These are phyloP conservation scores for Podargus strigoides DNA, from an alignment of 2,797 vertebrate species.

Conservation along the genomic window DNA sequence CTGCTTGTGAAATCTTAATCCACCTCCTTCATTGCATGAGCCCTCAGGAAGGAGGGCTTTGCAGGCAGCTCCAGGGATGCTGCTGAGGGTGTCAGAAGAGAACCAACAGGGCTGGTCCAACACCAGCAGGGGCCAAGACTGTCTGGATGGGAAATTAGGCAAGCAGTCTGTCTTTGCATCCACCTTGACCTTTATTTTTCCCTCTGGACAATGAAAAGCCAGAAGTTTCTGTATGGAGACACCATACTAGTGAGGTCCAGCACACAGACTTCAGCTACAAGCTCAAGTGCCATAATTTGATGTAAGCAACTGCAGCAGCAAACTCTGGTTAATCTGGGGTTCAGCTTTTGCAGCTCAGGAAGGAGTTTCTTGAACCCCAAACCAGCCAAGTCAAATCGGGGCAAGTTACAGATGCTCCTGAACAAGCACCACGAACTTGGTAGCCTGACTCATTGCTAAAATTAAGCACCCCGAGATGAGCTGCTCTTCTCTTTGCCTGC, in stretches of 20 bases:
- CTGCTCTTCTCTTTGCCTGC: not conserved
- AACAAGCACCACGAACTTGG: not conserved
- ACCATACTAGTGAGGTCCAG: not conserved
- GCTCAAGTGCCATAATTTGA: fast-evolving
- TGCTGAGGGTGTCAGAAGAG: not conserved
- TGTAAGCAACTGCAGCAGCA: not conserved
- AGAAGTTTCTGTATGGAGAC: not conserved
- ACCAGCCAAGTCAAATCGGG: not conserved
- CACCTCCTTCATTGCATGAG: not conserved
- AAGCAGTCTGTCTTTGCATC: not conserved
- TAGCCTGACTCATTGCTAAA: not conserved
- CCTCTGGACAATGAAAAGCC: not conserved
- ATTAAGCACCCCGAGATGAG: not conserved
- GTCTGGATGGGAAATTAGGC: not conserved
- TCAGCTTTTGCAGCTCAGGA: not conserved
- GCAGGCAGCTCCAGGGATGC: not conserved
- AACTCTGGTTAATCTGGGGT: not conserved
- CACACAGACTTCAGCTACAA: not conserved
- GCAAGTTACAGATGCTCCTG: not conserved
- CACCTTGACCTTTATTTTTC: not conserved
- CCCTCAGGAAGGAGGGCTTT: not conserved
- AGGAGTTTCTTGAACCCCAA: not conserved
- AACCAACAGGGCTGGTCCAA: fast-evolving
- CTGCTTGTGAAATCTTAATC: not conserved
- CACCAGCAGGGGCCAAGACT: not conserved